Evolutionary conservation across 2,888 invertebrate species (phyloP).

Genomic region (Rhorus exstirpatorius): DNA sequence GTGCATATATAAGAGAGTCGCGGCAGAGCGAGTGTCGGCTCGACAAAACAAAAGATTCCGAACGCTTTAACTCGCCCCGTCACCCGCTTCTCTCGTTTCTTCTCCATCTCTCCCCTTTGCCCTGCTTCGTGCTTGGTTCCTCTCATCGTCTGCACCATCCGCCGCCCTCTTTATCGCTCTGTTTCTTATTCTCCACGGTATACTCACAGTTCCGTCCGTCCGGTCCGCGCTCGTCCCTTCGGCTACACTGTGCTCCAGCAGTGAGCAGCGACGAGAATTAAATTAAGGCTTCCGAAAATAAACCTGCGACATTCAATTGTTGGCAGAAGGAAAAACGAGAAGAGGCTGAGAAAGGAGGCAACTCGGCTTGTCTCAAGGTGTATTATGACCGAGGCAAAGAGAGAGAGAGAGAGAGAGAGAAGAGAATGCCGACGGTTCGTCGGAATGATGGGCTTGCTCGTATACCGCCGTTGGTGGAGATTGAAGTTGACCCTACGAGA

Average conservation of each 20-base stretch:
- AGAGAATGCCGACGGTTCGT: slow-evolving; percentile 12
- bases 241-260: slow-evolving; percentile 51
- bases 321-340: slow-evolving; percentile 69
- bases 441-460: slow-evolving; percentile 21
- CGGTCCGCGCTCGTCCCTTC: slow-evolving; percentile 57
- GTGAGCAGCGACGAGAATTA: slow-evolving; percentile 77
- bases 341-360: slow-evolving; percentile 59
- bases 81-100: slow-evolving; percentile 63
- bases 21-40: slow-evolving; percentile 71
- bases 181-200: slow-evolving; percentile 61
- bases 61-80: slow-evolving; percentile 70
- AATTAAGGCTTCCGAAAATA: slow-evolving; percentile 84
- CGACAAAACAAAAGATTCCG: slow-evolving; percentile 75
- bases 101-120: slow-evolving; percentile 27
- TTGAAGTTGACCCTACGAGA: slow-evolving; percentile 18
- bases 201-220: slow-evolving; percentile 46
- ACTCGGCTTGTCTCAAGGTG: slow-evolving; percentile 17
- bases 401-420: slow-evolving; percentile 28
- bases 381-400: slow-evolving; percentile 20
- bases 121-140: slow-evolving; percentile 1
- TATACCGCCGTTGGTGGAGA: neutral
- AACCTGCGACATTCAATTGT: slow-evolving; percentile 83
- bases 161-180: slow-evolving; percentile 67
- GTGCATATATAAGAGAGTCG: slow-evolving; percentile 58
- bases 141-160: slow-evolving; percentile 27